Evolutionary conservation across 2,797 vertebrate genomes (phyloP).

Genomic region (Sebastes reedi): DNA sequence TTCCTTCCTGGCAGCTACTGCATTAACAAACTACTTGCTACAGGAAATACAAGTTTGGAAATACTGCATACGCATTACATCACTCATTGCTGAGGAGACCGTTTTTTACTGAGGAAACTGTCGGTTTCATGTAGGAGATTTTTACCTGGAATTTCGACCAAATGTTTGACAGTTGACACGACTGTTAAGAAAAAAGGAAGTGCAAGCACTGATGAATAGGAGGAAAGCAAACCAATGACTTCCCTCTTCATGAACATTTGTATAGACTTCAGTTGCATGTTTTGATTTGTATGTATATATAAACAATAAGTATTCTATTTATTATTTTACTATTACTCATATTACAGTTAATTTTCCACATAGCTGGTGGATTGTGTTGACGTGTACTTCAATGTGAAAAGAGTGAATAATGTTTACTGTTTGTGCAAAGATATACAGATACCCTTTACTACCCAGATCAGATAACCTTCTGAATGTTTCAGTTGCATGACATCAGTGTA

Average conservation of each 20-base stretch:
- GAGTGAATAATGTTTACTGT: background rate
- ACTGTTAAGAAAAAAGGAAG: constrained; percentile 9
- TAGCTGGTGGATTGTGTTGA: background rate
- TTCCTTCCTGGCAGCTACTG: too few relatives aligned
- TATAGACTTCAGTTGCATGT: background rate
- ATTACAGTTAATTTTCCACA: background rate
- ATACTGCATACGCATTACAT: background rate
- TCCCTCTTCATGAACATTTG: background rate
- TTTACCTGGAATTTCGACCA: background rate
- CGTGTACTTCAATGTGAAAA: background rate
- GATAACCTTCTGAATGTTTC: background rate
- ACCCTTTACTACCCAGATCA: background rate
- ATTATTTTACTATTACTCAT: constrained; percentile 4
- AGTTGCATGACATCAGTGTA: background rate
- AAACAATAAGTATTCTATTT: background rate
- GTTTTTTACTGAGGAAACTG: background rate
- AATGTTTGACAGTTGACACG: background rate
- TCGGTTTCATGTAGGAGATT: background rate
- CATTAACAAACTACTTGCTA: too few relatives aligned
- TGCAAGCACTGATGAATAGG: background rate
- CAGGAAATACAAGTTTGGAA: background rate
- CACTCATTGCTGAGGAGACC: background rate
- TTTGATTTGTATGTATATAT: background rate
- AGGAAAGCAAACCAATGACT: background rate
- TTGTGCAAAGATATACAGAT: background rate